Base-by-base conservation (phyloP, 2,113 vertebrate species). In the Sterna hirundo region DNA sequence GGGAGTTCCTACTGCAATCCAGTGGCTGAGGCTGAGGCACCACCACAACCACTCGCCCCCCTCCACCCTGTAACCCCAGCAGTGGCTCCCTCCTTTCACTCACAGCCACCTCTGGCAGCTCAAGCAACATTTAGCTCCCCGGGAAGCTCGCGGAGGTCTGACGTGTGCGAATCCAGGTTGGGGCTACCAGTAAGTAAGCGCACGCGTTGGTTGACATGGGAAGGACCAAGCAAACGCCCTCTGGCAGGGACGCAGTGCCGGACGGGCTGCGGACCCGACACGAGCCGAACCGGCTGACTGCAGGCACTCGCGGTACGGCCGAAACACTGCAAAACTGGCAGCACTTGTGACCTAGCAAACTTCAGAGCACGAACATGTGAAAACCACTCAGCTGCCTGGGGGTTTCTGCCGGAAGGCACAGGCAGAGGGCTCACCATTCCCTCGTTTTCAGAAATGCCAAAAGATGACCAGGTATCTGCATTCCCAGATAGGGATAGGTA, bases 251-350 rank as follows among this genome's bases (percentile, higher is more conserved):
- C 36, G 55, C 38, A 8, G n/a, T 2, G 7, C 47, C 7, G 3
- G 32, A 3, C 0, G 3, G 47, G 52, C 46, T 9, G 26, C n/a
- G 55, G 40, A 70, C 10, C 2, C 2, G 0, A 10, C 1, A 1
- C 1, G 2, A 61, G 60, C 13, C 3, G 1, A 23, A 36, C 5
- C 3, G 0, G 23, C n/a, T 36, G 49, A 51, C 64, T 40, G 32
- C 1, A 2, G 55, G 25, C 4, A 0, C 60, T n/a, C 3, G 0
- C 21, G 2, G 8, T 4, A 17, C 0, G 0, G 29, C 44, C 22
- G 29, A 25, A 65, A 23, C 17, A 32, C 64, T 1, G 3, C 49
- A 32, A 46, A 46, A 36, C 55, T 16, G 13, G 19, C 21, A n/a
- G 19, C 42, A 2, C 38, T 69, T 62, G 4, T 27, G 36, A 62